phyloP scores from a whole-genome alignment of 2,888 invertebrate species.

The Schizaphis graminum region DNA sequence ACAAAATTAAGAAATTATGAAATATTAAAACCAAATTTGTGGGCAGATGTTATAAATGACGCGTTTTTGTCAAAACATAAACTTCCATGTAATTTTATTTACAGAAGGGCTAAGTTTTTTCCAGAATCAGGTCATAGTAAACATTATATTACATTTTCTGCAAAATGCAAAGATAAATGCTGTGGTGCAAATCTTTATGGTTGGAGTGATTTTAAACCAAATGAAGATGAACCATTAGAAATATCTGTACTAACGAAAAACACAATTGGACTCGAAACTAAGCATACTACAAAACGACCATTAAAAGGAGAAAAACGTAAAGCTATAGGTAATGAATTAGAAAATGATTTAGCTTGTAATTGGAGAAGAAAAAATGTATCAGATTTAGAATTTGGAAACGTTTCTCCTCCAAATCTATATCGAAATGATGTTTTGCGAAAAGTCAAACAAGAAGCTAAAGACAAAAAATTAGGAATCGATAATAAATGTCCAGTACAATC shows the following conservation, averaged over 20 bases:
- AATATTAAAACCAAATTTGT: neutral
- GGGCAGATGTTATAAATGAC: neutral
- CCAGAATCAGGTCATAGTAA: no score
- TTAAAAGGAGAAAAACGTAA: slow-evolving; percentile 3
- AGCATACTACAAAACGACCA: slow-evolving; percentile 24
- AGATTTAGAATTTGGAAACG: slow-evolving; percentile 22
- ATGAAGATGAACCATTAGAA: slow-evolving; percentile 6
- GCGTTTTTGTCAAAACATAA: neutral
- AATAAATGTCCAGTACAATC: slow-evolving; percentile 24
- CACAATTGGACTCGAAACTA: neutral
- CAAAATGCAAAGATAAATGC: no score
- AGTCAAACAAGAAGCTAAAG: slow-evolving; percentile 28
- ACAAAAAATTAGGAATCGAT: slow-evolving; percentile 7
- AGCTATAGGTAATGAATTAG: neutral
- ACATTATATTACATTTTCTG: no score
- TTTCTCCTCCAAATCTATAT: neutral
- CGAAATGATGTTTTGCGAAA: neutral
- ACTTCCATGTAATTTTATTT: no score
- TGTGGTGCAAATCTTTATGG: neutral
- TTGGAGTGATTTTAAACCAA: slow-evolving; percentile 7
- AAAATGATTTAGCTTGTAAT: neutral
- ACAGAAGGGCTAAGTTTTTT: neutral
- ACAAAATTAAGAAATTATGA: neutral
- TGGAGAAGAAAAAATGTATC: no score
- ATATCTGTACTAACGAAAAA: neutral